These are phyloP conservation scores for Atopsyche davidsoni DNA, from an alignment of 1,140 invertebrate genomes.

Conservation along the genomic window DNA sequence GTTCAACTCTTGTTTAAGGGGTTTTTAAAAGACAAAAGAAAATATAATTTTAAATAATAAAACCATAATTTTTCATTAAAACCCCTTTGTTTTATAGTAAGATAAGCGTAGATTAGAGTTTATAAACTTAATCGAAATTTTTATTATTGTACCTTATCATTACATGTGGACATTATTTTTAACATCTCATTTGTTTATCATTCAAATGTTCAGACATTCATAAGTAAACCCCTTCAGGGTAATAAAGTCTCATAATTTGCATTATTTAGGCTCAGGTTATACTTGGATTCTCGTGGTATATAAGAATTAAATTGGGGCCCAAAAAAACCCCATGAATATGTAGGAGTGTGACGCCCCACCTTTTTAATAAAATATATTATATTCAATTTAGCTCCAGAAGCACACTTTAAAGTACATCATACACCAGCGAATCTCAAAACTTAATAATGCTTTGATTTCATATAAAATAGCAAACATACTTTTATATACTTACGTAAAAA, in stretches of 20 bases:
- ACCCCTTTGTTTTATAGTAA: no score
- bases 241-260: slow-evolving; percentile 5
- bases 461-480: no score
- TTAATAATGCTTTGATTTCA: no score
- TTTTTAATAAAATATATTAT: slow-evolving; percentile 16
- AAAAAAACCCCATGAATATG: slow-evolving; percentile 19
- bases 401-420: neutral
- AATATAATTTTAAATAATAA: no score
- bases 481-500: no score
- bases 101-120: no score
- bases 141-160: slow-evolving; percentile 7
- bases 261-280: slow-evolving; percentile 1
- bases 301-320: neutral
- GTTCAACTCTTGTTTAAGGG: no score
- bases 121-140: neutral
- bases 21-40: no score
- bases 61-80: no score
- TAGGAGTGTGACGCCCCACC: slow-evolving; percentile 15
- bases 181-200: slow-evolving; percentile 2
- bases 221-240: neutral
- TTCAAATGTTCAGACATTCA: neutral
- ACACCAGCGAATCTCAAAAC: no score
- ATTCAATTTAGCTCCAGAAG: slow-evolving; percentile 15
- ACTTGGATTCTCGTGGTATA: neutral
- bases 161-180: neutral